These are phyloP conservation scores for Drosophila pseudotalamancana DNA, from an alignment of 2,888 invertebrate species.

Conservation along the genomic window DNA sequence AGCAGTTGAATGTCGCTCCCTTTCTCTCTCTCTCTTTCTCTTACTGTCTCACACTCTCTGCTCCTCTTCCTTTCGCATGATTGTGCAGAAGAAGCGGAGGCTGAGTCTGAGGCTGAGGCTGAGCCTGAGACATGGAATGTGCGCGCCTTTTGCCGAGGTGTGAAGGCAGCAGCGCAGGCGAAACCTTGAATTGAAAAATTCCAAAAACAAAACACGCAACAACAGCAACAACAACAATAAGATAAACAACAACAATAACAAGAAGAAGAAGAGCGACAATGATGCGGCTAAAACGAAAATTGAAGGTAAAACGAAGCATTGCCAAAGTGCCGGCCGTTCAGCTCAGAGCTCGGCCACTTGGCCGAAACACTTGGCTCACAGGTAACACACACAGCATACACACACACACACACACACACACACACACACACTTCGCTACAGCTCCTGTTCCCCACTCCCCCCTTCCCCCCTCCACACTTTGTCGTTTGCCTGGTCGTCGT, in stretches of 20 bases:
- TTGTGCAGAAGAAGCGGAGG: constrained; percentile 31
- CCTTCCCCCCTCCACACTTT: neutral
- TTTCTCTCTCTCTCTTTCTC: neutral
- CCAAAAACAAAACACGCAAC: constrained; percentile 43
- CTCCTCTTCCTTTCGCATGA: constrained; percentile 23
- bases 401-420: neutral
- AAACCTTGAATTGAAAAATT: constrained; percentile 73
- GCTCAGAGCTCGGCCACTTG: constrained; percentile 6
- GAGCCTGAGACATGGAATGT: constrained; percentile 12
- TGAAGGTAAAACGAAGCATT: constrained; percentile 27
- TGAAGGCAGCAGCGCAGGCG: constrained; percentile 46
- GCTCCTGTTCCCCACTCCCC: neutral
- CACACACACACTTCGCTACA: neutral
- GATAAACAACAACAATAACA: constrained; percentile 18
- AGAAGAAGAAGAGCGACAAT: constrained; percentile 52
- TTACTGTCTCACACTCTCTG: neutral
- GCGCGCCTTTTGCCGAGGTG: constrained; percentile 50
- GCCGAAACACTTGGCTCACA: constrained; percentile 27
- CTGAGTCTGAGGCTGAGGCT: neutral
- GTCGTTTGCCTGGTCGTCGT: constrained; percentile 10
- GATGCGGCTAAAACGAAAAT: constrained; percentile 65
- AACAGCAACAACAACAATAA: neutral
- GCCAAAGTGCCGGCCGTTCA: constrained; percentile 12
- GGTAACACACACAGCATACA: neutral
- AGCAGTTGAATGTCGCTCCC: constrained; percentile 34